Percentiles rank a stretch among this genome's conserved stretches.
Conservation (phyloP, 2,888 invertebrate species). For the Drosophila kuntzei region DNA sequence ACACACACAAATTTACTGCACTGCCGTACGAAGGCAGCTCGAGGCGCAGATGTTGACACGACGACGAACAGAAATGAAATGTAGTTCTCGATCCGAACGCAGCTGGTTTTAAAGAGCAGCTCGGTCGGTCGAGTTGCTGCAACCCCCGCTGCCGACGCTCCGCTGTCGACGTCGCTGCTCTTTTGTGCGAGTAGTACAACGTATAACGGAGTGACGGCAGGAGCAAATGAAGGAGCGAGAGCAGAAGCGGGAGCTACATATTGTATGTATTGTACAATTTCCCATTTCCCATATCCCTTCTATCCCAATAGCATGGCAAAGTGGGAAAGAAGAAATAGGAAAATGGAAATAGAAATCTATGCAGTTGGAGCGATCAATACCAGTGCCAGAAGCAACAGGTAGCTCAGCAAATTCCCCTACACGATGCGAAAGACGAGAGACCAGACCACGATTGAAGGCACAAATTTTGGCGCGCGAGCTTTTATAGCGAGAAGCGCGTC, state of each 20-base stretch:
- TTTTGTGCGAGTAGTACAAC: constrained; percentile 58
- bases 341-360: constrained; percentile 46
- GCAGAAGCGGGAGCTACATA: constrained; percentile 31
- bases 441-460: constrained; percentile 59
- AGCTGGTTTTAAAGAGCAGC: constrained; percentile 69
- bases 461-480: constrained; percentile 82
- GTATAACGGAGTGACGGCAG: constrained; percentile 41
- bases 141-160: constrained; percentile 54
- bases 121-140: constrained; percentile 34
- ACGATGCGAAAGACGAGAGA: constrained; percentile 42
- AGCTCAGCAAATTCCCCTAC: constrained; percentile 57
- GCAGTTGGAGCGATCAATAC: constrained; percentile 54
- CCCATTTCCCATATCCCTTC: constrained; percentile 48
- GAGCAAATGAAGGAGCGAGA: constrained; percentile 13
- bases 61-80: constrained; percentile 68
- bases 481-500: constrained; percentile 76
- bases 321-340: constrained; percentile 44
- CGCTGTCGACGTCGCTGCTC: constrained; percentile 57
- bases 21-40: constrained; percentile 60
- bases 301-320: constrained; percentile 33
- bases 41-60: constrained; percentile 69
- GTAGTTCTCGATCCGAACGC: constrained; percentile 46
- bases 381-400: constrained; percentile 63
- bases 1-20: constrained; percentile 49
- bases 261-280: constrained; percentile 41